Conservation (phyloP, 1,140 invertebrate genomes). For the Uloborus diversus region DNA sequence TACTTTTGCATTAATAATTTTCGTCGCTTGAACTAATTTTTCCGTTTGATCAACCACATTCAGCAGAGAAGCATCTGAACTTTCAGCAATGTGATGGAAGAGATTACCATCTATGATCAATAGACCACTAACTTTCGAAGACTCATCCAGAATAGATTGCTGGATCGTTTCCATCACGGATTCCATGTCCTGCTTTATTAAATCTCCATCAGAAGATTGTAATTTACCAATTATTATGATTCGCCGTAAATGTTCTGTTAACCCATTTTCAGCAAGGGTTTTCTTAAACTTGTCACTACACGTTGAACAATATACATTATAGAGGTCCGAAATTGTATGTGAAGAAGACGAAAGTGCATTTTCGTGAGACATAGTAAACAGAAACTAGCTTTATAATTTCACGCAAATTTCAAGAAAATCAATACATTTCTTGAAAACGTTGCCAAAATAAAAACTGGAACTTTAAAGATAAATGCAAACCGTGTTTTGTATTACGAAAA, state of each 20-base stretch:
- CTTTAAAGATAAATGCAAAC: too few relatives aligned
- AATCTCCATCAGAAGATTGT: background rate
- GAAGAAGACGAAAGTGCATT: too few relatives aligned
- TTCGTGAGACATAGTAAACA: too few relatives aligned
- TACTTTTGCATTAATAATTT: background rate
- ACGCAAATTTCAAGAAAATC: too few relatives aligned
- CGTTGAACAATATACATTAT: background rate
- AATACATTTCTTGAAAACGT: too few relatives aligned
- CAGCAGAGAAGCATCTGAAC: background rate
- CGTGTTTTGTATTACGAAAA: too few relatives aligned
- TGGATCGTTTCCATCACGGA: background rate
- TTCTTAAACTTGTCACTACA: conserved; percentile 1
- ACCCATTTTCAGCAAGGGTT: background rate
- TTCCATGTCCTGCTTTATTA: background rate
- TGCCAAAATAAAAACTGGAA: too few relatives aligned
- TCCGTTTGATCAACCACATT: background rate
- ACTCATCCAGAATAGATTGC: background rate
- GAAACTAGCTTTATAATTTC: too few relatives aligned
- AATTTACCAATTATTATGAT: conserved; percentile 9
- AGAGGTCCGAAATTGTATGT: background rate
- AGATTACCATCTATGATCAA: conserved; percentile 16
- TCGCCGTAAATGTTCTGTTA: conserved; percentile 8
- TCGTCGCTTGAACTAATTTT: background rate
- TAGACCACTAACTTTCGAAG: conserved; percentile 1
- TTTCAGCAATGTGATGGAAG: conserved; percentile 17